These are phyloP conservation scores for Setipinna tenuifilis DNA, from an alignment of 2,797 vertebrate genomes.

Conservation along the genomic window DNA sequence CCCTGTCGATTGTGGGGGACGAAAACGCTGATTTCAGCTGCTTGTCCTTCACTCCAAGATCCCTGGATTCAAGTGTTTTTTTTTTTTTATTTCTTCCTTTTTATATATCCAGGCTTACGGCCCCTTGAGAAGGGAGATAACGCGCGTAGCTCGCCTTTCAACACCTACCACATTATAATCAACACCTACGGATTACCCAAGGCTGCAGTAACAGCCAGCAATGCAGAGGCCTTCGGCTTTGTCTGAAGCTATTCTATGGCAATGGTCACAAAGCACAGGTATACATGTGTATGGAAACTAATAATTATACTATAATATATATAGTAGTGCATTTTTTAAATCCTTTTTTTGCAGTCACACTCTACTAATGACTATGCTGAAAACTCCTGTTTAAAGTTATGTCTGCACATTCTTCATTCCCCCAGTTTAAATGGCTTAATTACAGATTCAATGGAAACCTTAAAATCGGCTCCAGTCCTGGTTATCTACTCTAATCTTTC, in stretches of 20 bases:
- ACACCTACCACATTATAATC: conserved; percentile 23
- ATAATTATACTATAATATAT: neutral
- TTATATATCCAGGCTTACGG: neutral
- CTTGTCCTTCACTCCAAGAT: conserved; percentile 16
- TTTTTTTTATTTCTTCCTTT: neutral
- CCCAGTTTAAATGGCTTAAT: neutral
- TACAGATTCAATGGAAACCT: neutral
- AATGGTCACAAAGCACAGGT: neutral
- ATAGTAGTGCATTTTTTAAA: neutral
- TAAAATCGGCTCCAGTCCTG: neutral
- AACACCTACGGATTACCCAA: neutral
- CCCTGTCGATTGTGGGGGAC: conserved; percentile 12
- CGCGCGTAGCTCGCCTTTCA: neutral
- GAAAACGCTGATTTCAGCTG: conserved; percentile 38
- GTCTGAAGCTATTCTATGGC: neutral
- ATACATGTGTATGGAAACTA: neutral
- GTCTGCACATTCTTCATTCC: neutral
- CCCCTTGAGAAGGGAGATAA: neutral
- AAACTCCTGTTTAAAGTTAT: neutral
- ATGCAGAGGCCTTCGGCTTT: neutral
- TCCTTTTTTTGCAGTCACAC: neutral
- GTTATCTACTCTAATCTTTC: neutral
- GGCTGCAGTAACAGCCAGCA: neutral
- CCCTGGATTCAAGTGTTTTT: conserved; percentile 17
- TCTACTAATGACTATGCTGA: neutral